These are phyloP conservation scores for Coendou prehensilis DNA, from an alignment of 2,797 vertebrate genomes.

Conservation along the genomic window DNA sequence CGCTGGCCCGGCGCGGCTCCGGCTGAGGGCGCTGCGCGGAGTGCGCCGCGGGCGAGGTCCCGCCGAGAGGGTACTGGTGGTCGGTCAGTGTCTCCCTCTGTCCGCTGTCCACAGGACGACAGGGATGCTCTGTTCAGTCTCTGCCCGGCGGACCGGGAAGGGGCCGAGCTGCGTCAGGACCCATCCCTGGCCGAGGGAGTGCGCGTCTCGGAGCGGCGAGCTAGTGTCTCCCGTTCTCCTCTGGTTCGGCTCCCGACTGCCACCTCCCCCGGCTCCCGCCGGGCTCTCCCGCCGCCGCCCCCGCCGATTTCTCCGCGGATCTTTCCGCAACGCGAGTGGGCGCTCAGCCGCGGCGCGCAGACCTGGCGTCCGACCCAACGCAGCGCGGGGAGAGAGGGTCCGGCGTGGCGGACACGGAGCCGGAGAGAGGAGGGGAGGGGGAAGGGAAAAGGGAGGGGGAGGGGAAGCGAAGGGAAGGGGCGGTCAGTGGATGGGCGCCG, in stretches of 20 bases:
- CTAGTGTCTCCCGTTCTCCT: constrained; percentile 38
- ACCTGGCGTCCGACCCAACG: constrained; percentile 82
- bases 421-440: constrained; percentile 53
- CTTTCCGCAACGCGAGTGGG: constrained; percentile 70
- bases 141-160: constrained; percentile 69
- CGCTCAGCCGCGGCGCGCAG: constrained; percentile 76
- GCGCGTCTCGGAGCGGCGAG: constrained; percentile 22
- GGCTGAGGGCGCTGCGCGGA: constrained; percentile 69
- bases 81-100: constrained; percentile 29
- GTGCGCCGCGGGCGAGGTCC: constrained; percentile 65
- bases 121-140: constrained; percentile 55
- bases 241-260: constrained; percentile 40
- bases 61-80: background rate
- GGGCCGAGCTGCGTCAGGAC: constrained; percentile 86
- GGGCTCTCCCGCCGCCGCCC: constrained; percentile 60
- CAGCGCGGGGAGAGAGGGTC: constrained; percentile 66
- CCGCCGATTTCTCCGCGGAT: constrained; percentile 51
- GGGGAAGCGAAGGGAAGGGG: constrained; percentile 15
- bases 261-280: constrained; percentile 65
- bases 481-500: constrained; percentile 71
- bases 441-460: background rate
- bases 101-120: background rate
- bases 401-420: constrained; percentile 72
- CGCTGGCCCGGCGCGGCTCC: constrained; percentile 53
- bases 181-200: constrained; percentile 87